These are phyloP conservation scores for Lophius piscatorius DNA, from an alignment of 2,113 vertebrate species.

Conservation along the genomic window DNA sequence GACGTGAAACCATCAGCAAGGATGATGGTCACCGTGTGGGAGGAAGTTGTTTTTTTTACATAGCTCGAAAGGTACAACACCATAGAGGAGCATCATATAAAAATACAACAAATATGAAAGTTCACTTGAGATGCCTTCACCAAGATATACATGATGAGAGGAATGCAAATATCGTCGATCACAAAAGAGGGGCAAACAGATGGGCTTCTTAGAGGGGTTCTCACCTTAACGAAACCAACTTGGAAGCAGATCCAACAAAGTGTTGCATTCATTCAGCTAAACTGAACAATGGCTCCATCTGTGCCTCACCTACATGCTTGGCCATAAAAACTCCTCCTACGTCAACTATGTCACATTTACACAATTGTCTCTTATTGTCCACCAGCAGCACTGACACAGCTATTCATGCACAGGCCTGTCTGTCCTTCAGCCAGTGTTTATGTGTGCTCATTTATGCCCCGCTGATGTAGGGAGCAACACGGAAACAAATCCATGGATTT, in stretches of 20 bases:
- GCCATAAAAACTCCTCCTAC: conserved; percentile 34
- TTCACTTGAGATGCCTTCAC: too few species aligned
- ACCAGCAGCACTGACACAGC: background rate
- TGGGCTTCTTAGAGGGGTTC: background rate
- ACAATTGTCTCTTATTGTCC: conserved; percentile 47
- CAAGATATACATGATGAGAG: too few species aligned
- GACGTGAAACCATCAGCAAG: too few species aligned
- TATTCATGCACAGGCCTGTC: conserved; percentile 18
- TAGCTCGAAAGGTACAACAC: too few species aligned
- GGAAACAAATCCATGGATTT: background rate
- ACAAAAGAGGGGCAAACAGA: background rate
- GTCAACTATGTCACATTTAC: conserved; percentile 19
- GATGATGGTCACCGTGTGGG: too few species aligned
- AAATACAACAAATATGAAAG: too few species aligned
- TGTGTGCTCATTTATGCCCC: too few species aligned
- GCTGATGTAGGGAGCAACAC: conserved; percentile 6
- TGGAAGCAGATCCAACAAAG: background rate
- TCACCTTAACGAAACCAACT: background rate
- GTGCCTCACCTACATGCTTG: conserved; percentile 28
- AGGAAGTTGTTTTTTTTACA: too few species aligned
- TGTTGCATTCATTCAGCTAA: conserved; percentile 8
- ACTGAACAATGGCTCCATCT: conserved; percentile 32
- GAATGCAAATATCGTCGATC: conserved; percentile 15
- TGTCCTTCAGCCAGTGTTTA: conserved; percentile 19
- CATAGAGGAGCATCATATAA: too few species aligned